phyloP scores from a whole-genome alignment of 2,888 invertebrate species.

The Toxonevra muliebris region DNA sequence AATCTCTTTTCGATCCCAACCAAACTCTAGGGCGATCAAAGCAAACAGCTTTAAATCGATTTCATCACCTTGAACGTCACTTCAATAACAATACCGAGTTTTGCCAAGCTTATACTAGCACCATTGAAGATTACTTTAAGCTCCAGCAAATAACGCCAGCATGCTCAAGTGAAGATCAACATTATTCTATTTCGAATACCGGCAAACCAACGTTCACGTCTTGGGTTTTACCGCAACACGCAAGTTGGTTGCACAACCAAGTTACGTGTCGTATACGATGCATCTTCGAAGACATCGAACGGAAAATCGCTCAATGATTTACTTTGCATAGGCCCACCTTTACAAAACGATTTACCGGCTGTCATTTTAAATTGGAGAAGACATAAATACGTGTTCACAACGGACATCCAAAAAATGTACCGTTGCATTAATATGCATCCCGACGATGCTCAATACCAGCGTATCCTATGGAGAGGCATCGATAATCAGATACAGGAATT shows the following conservation, averaged over 20 bases:
- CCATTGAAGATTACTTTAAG: constrained; percentile 26
- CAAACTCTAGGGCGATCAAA: constrained; percentile 17
- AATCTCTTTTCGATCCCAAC: constrained; percentile 16
- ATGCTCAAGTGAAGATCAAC: constrained; percentile 21
- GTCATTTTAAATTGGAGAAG: constrained; percentile 24
- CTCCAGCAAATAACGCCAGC: constrained; percentile 25
- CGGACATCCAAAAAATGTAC: constrained; percentile 31
- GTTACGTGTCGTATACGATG: constrained; percentile 19
- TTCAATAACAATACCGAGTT: constrained; percentile 6
- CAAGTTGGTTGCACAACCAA: no score
- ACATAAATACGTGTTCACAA: constrained; percentile 27
- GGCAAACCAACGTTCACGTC: no score
- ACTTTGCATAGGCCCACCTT: constrained; percentile 16
- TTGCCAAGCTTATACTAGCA: constrained; percentile 7
- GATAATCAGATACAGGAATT: constrained; percentile 21
- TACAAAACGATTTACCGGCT: constrained; percentile 30
- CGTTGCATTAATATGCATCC: constrained; percentile 24
- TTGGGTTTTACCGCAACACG: no score
- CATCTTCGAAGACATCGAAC: constrained; percentile 22
- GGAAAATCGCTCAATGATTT: constrained; percentile 28
- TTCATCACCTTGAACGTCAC: constrained; percentile 21
- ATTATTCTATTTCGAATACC: constrained; percentile 24
- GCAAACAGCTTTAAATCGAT: constrained; percentile 30
- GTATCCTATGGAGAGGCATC: constrained; percentile 13
- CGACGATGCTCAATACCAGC: constrained; percentile 26